These are phyloP conservation scores for Ochropleura leucogaster DNA, from an alignment of 2,888 invertebrate genomes.

Conservation along the genomic window DNA sequence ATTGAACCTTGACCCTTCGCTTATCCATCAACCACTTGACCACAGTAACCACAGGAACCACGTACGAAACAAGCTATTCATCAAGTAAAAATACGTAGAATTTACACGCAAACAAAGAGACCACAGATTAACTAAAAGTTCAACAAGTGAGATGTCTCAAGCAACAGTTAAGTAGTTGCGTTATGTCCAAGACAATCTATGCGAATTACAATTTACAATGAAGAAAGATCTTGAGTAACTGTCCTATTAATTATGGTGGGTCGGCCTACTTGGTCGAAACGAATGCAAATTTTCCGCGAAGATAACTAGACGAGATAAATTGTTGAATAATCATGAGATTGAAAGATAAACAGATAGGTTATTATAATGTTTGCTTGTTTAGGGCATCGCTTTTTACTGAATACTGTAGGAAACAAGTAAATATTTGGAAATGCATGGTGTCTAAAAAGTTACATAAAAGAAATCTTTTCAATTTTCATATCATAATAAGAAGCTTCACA, in stretches of 20 bases:
- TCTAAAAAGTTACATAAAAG: too few relatives aligned
- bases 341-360: background rate
- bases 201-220: conserved; percentile 68
- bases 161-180: conserved; percentile 40
- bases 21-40: background rate
- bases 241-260: conserved; percentile 65
- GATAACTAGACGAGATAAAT: conserved; percentile 28
- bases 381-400: background rate
- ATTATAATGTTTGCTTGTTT: background rate
- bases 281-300: conserved; percentile 67
- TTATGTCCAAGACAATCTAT: conserved; percentile 63
- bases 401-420: background rate
- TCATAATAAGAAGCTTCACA: background rate
- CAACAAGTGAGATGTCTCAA: conserved; percentile 38
- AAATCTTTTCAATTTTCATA: too few relatives aligned
- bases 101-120: conserved; percentile 25
- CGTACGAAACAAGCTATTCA: background rate
- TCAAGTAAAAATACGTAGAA: conserved; percentile 2
- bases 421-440: background rate
- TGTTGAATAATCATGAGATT: conserved; percentile 25
- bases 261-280: conserved; percentile 59
- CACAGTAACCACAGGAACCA: background rate
- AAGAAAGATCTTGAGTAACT: conserved; percentile 68
- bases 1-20: background rate
- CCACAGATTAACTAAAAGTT: conserved; percentile 37